Evolutionary conservation across 2,113 vertebrate species (phyloP), one percentile per base, ranked within the genome.

Genomic region (Cephalopholis sonnerati): DNA sequence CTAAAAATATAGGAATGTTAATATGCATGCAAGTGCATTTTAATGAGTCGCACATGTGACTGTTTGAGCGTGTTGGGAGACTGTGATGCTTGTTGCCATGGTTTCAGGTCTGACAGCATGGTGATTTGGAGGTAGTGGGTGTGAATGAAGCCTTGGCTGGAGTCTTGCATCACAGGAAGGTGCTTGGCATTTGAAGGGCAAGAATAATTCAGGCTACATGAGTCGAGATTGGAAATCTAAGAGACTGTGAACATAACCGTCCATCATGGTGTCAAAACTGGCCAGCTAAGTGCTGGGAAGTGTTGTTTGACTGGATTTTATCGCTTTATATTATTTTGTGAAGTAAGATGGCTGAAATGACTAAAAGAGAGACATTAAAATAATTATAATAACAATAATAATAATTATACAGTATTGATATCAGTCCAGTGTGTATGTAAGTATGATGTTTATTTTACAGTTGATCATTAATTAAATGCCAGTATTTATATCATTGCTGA

Each of bases 41-140:
- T 54, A 55, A 68, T 69, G 44, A 82, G 22, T 44, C 46, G 3
- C 55, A 25, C 69, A 61, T 62, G 29, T 75, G 27, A 71, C 17
- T 62, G 48, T 41, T n/a, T 3, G 24, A 67, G 50, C 24, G 63
- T 51, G 44, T 54, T 53, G 39, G 57, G 32, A 44, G 63, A 70
- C 55, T 67, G 73, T 25, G 74, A 84, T 67, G 76, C 66, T 51
- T 77, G 92, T 92, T 89, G 86, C 90, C 85, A 92, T 90, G 84
- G 93, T 75, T 87, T 93, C 81, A 36, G 53, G 51, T 70, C 81
- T 89, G 82, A 80, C 74, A 77, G 79, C 70, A 75, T 69, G 80
- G 71, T 75, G 85, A 84, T 80, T 46, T 81, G 62, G 83, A 82
- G 41, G 86, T 78, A 39, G 83, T 83, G 68, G 67, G 74, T 82